phyloP scores from a whole-genome alignment of 2,113 vertebrate genomes.

The Pseudorasbora parva region DNA sequence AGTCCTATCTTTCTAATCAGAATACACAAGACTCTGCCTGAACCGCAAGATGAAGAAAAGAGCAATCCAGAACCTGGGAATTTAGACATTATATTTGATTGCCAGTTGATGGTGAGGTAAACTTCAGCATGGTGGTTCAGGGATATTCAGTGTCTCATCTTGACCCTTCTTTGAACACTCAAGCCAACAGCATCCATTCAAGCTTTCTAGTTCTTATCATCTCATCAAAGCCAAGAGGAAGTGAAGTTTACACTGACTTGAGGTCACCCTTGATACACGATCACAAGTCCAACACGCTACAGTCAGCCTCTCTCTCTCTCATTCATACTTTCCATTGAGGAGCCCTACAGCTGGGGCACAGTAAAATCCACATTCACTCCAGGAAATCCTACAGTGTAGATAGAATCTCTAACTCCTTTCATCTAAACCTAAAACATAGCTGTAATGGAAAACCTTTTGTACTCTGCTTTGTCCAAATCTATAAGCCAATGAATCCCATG shows the following conservation, averaged over 20 bases:
- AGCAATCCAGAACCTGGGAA: not conserved
- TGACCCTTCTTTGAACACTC: slow-evolving; percentile 67
- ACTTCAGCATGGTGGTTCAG: not conserved
- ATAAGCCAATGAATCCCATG: slow-evolving; percentile 15
- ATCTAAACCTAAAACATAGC: slow-evolving; percentile 16
- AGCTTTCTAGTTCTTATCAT: slow-evolving; percentile 69
- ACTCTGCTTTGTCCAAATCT: slow-evolving; percentile 52
- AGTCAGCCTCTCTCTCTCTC: slow-evolving; percentile 39
- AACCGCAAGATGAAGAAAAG: not conserved
- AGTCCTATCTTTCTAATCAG: not conserved
- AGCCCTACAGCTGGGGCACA: slow-evolving; percentile 6
- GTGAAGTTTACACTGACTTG: slow-evolving; percentile 73
- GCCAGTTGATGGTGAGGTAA: slow-evolving; percentile 5
- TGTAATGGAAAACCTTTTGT: slow-evolving; percentile 39
- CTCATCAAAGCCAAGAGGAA: slow-evolving; percentile 75
- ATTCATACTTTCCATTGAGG: not conserved
- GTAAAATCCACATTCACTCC: not conserved
- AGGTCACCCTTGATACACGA: slow-evolving; percentile 64
- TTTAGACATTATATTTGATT: not conserved
- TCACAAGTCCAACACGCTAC: slow-evolving; percentile 64
- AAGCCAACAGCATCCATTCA: slow-evolving; percentile 72
- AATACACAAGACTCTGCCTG: not conserved
- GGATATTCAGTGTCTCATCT: slow-evolving; percentile 19
- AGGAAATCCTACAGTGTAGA: slow-evolving; percentile 13
- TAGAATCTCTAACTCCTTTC: not conserved